A percentile compares a stretch with the other conserved stretches of the same genome.
These are phyloP conservation scores for Capreolus pygargus DNA, from an alignment of 2,113 vertebrate genomes.

Conservation along the genomic window DNA sequence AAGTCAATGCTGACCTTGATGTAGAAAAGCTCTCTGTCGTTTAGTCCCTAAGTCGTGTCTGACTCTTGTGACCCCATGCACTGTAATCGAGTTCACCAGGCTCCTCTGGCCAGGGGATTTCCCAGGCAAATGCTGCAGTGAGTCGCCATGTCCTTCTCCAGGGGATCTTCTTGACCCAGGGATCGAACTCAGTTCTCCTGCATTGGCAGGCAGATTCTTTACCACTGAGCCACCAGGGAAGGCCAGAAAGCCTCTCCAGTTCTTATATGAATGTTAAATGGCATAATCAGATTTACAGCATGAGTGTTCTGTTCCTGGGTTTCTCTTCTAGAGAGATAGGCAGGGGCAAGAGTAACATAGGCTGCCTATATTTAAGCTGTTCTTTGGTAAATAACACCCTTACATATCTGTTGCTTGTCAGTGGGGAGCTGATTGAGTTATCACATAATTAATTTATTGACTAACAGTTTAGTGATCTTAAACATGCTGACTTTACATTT, in stretches of 20 bases:
- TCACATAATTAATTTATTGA: background rate
- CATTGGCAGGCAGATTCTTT: background rate
- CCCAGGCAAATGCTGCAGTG: background rate
- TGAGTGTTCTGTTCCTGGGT: background rate
- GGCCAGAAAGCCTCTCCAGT: background rate
- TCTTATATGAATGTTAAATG: background rate
- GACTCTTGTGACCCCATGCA: background rate
- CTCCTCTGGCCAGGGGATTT: background rate
- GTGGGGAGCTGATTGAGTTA: background rate
- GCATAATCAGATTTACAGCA: background rate
- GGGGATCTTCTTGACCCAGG: background rate
- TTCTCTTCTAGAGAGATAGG: background rate
- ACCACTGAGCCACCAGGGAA: background rate
- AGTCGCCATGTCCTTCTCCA: background rate
- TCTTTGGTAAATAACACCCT: background rate
- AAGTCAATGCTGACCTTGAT: background rate
- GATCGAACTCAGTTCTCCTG: background rate
- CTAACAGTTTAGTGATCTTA: background rate
- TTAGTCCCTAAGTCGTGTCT: background rate
- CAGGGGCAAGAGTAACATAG: background rate
- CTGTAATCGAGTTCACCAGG: background rate
- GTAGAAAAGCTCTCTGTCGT: background rate
- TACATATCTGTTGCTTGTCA: conserved; percentile 1
- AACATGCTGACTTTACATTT: background rate
- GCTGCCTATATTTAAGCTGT: background rate